Percentiles rank a stretch among this genome's conserved stretches.
Evolutionary conservation across 2,888 invertebrate genomes (phyloP).

Genomic region (Molorchus minor): DNA sequence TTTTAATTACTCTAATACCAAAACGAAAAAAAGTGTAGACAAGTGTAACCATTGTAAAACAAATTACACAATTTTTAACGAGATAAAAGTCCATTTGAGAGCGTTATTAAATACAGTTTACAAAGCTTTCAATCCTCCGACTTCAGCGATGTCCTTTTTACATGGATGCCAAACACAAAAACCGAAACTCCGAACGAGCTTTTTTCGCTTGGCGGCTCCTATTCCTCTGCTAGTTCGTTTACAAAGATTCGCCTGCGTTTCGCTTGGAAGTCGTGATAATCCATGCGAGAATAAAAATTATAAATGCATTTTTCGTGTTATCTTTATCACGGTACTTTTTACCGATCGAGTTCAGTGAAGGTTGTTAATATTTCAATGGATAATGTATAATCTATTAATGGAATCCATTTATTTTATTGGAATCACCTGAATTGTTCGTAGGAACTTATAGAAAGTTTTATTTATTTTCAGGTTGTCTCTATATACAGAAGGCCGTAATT

Average conservation of each 20-base stretch:
- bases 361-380: slow-evolving; percentile 45
- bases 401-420: slow-evolving; percentile 37
- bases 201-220: slow-evolving; percentile 48
- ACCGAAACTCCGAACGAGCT: slow-evolving; percentile 49
- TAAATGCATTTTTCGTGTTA: slow-evolving; percentile 53
- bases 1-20: slow-evolving; percentile 38
- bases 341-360: slow-evolving; percentile 35
- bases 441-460: slow-evolving; percentile 13
- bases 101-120: slow-evolving; percentile 56
- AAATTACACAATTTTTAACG: slow-evolving; percentile 54
- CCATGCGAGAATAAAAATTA: slow-evolving; percentile 53
- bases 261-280: slow-evolving; percentile 46
- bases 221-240: slow-evolving; percentile 42
- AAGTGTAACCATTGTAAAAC: slow-evolving; percentile 43
- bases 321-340: slow-evolving; percentile 38
- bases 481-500: background rate
- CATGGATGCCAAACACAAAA: slow-evolving; percentile 51
- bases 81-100: slow-evolving; percentile 56
- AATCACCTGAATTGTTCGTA: slow-evolving; percentile 19
- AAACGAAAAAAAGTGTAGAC: slow-evolving; percentile 29
- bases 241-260: slow-evolving; percentile 45
- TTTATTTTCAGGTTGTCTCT: slow-evolving; percentile 3
- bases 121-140: slow-evolving; percentile 51
- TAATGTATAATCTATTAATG: slow-evolving; percentile 43
- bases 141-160: slow-evolving; percentile 54